Conservation (phyloP, 2,888 invertebrate genomes). For the Thymelicus lineola region DNA sequence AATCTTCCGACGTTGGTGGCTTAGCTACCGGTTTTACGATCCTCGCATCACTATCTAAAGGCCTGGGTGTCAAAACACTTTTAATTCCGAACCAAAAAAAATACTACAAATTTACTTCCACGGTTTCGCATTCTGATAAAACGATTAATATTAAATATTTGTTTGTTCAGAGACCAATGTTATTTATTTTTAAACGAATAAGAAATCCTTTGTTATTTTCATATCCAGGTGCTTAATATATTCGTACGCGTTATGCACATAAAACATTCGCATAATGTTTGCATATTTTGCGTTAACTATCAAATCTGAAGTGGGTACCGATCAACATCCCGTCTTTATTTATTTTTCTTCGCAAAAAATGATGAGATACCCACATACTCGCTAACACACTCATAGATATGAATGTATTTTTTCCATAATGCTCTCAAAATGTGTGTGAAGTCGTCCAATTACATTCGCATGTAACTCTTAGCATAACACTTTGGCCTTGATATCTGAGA, state of each 20-base stretch:
- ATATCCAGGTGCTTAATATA: conserved; percentile 13
- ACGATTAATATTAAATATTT: conserved; percentile 31
- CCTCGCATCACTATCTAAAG: conserved; percentile 59
- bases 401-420: no score
- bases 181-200: conserved; percentile 24
- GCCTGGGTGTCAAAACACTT: conserved; percentile 65
- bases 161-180: conserved; percentile 37
- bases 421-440: no score
- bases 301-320: conserved; percentile 7
- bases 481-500: no score
- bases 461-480: no score
- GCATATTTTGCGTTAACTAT: conserved; percentile 19
- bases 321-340: neutral
- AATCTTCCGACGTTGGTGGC: conserved; percentile 57
- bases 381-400: no score
- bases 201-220: conserved; percentile 24
- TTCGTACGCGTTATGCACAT: neutral
- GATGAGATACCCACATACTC: no score
- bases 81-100: conserved; percentile 57
- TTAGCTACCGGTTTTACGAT: conserved; percentile 76
- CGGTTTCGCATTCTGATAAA: conserved; percentile 61
- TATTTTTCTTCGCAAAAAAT: neutral
- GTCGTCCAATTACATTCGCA: no score
- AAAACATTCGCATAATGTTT: conserved; percentile 9
- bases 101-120: conserved; percentile 59